phyloP scores from a whole-genome alignment of 1,140 invertebrate genomes.

The Drosophila malerkotliana region DNA sequence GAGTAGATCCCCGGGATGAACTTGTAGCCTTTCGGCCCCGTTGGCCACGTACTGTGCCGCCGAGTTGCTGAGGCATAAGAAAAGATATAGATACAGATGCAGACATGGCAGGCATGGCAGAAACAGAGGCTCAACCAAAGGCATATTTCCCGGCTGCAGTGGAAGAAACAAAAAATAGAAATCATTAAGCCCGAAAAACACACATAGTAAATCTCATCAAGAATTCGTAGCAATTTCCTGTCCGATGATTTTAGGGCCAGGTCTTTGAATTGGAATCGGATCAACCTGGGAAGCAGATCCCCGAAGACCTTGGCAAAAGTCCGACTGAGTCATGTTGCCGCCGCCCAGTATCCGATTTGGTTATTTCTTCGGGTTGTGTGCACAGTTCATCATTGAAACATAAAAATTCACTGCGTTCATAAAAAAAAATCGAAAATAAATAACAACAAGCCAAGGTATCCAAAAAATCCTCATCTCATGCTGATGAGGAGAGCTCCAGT shows the following conservation, averaged over 20 bases:
- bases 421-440: conserved; percentile 27
- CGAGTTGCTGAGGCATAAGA: conserved; percentile 43
- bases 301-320: conserved; percentile 50
- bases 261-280: background rate
- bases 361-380: conserved; percentile 61
- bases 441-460: conserved; percentile 2
- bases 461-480: conserved; percentile 77
- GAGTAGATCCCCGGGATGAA: conserved; percentile 42
- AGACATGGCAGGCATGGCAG: conserved; percentile 1
- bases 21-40: conserved; percentile 65
- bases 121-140: conserved; percentile 4
- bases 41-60: conserved; percentile 63
- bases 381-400: conserved; percentile 80
- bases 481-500: conserved; percentile 76
- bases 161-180: conserved; percentile 77
- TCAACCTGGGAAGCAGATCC: conserved; percentile 56
- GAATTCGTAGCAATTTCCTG: conserved; percentile 81
- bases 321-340: conserved; percentile 74
- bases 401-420: conserved; percentile 81
- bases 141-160: conserved; percentile 18
- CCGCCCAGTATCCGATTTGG: conserved; percentile 43
- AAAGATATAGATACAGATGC: conserved; percentile 35
- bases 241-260: conserved; percentile 67
- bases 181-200: conserved; percentile 73
- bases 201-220: conserved; percentile 77